Base-by-base conservation (phyloP, 2,113 vertebrate genomes). In the Sinocyclocheilus rhinocerous region DNA sequence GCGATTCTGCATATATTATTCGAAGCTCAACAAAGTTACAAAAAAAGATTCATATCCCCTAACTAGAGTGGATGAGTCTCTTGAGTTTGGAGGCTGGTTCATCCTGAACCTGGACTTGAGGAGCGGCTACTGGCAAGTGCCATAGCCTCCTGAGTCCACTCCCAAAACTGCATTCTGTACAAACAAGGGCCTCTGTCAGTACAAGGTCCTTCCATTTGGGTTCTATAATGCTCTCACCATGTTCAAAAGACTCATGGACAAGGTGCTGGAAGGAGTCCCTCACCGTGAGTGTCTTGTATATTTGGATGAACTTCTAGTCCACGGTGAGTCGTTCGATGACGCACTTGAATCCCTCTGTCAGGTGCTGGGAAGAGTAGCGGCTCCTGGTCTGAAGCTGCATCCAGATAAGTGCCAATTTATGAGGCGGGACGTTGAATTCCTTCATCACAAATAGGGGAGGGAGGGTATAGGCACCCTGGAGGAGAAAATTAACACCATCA, bases 351-450 rank as follows among this genome's bases (percentile, higher is more conserved):
- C 39, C 9, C 59, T 75, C 2, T 8, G n/a, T 18, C 3, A 6
- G 20, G 81, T 81, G 12, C 48, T 87, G 48, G 57, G 55, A 45
- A 88, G 72, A 33, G 26, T 83, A 11, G 67, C 8, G 2, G 82
- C 59, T 16, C 83, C 85, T 4, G 85, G 77, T 1, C 57, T 87
- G 55, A 86, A 84, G 48, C 69, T 81, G 3, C 87, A 89, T 22
- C 81, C 82, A 11, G 67, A 87, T 16, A 87, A 87, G 39, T 83
- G 82, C 33, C 36, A 81, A 26, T 83, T 88, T 48, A 86, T 86
- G 82, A n/a, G 42, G 18, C 0, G 18, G 0, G 77, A 86, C 50
- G 52, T 88, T 22, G 26, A 36, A 0, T 87, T 87, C 36, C 69
- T 88, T 48, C 77, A 61, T 1, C 59, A 88, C 70, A 75, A 26